These are phyloP conservation scores for Leucania comma DNA, from an alignment of 2,888 invertebrate genomes.

Conservation along the genomic window DNA sequence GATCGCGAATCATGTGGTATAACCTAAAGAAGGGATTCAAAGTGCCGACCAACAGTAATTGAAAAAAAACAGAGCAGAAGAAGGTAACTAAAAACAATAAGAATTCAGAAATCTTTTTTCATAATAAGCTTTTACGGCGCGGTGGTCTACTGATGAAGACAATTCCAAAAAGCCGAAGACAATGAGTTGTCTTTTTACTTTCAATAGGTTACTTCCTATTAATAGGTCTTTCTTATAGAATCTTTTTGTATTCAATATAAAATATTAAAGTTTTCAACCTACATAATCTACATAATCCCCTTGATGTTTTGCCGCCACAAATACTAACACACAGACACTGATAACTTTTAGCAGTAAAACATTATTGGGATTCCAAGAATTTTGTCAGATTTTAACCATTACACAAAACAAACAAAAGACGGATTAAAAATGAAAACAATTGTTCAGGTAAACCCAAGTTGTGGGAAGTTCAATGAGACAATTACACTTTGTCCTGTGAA, in stretches of 20 bases:
- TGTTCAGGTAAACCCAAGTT: conserved; percentile 30
- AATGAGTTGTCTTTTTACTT: no score
- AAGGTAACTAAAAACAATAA: background rate
- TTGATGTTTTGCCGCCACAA: conserved; percentile 53
- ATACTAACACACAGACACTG: conserved; percentile 19
- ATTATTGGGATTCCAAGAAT: conserved; percentile 37
- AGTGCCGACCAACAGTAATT: conserved; percentile 14
- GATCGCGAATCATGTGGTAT: no score
- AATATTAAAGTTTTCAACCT: conserved; percentile 30
- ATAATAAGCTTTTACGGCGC: no score
- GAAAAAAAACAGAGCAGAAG: background rate
- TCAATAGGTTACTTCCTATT: no score
- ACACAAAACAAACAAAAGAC: conserved; percentile 36
- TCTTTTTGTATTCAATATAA: background rate
- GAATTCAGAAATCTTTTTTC: no score
- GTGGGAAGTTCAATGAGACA: conserved; percentile 32
- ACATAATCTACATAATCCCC: conserved; percentile 43
- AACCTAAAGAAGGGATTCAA: background rate
- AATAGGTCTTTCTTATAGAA: no score
- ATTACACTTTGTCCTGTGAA: conserved; percentile 41
- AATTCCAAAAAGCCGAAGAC: no score
- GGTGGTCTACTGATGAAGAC: no score
- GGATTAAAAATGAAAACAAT: conserved; percentile 35
- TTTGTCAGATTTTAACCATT: conserved; percentile 23
- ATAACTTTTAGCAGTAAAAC: conserved; percentile 18